Percentiles rank a stretch among this genome's conserved stretches.
Conservation (phyloP, 2,113 vertebrate genomes). For the Neomonachus schauinslandi region DNA sequence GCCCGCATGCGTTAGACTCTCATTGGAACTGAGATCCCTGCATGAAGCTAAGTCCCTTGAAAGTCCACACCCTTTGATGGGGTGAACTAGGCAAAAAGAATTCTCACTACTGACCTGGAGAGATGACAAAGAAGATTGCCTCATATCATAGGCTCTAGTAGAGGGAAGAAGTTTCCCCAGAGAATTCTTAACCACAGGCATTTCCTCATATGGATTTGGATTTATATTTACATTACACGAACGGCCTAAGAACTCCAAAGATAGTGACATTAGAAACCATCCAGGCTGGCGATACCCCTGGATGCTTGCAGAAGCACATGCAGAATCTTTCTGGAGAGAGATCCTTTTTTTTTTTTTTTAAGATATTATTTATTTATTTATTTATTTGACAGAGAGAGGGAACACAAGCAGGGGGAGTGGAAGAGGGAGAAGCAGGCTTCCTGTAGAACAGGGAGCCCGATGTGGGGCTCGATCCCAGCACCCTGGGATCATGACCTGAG, state of each 20-base stretch:
- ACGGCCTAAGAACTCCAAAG: background rate
- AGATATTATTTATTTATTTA: too few relatives aligned
- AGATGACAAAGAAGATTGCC: background rate
- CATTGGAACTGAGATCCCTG: background rate
- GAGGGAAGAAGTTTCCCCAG: background rate
- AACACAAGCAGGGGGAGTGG: too few relatives aligned
- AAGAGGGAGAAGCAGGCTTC: too few relatives aligned
- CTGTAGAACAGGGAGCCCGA: too few relatives aligned
- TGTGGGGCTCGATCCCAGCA: too few relatives aligned
- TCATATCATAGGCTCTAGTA: background rate
- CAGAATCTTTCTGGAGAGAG: background rate
- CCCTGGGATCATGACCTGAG: too few relatives aligned
- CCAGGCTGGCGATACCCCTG: background rate
- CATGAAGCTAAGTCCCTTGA: background rate
- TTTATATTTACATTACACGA: background rate
- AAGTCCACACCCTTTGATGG: background rate
- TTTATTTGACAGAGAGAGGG: too few relatives aligned
- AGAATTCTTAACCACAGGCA: background rate
- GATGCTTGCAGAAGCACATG: background rate
- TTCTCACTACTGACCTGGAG: background rate
- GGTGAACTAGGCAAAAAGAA: background rate
- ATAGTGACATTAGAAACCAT: background rate
- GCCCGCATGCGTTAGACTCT: background rate
- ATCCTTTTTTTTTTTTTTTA: too few relatives aligned
- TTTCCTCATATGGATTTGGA: background rate